A percentile compares a stretch with the other conserved stretches of the same genome.
Conservation (phyloP, 2,888 invertebrate species). For the Dorcus parallelipipedus region DNA sequence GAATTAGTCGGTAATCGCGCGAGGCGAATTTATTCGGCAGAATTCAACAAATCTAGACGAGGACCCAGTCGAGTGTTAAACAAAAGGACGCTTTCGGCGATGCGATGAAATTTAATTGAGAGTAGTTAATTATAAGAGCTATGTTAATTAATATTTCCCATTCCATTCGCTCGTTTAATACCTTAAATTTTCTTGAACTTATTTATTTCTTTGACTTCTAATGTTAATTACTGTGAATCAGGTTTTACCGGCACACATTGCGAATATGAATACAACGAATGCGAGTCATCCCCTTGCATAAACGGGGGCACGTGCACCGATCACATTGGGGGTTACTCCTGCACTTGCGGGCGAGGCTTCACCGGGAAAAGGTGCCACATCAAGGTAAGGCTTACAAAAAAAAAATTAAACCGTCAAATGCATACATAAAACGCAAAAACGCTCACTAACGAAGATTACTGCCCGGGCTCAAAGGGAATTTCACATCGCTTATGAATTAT, state of each 20-base stretch:
- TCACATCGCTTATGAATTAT: not conserved
- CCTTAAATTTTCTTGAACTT: not conserved
- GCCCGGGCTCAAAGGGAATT: not conserved
- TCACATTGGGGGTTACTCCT: constrained; percentile 65
- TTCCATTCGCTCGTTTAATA: not conserved
- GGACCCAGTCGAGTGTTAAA: constrained; percentile 14
- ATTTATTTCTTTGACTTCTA: not conserved
- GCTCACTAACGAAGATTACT: too few relatives aligned
- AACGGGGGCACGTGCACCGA: constrained; percentile 74
- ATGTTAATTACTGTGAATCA: constrained; percentile 35
- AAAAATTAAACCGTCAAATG: not conserved
- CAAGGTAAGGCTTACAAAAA: constrained; percentile 53
- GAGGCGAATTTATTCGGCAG: too few relatives aligned
- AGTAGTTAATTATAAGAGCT: constrained; percentile 16
- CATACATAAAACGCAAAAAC: not conserved
- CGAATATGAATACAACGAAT: constrained; percentile 73
- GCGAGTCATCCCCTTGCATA: constrained; percentile 70
- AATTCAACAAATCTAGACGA: too few relatives aligned
- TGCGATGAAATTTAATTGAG: constrained; percentile 11
- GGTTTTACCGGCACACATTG: constrained; percentile 72
- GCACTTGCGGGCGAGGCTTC: constrained; percentile 67
- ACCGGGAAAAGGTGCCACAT: constrained; percentile 67
- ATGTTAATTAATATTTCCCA: constrained; percentile 16
- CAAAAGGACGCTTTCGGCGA: constrained; percentile 4
- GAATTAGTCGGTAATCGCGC: too few relatives aligned